These are phyloP conservation scores for Invenusta paracnida DNA, from an alignment of 2,888 invertebrate species.

Conservation along the genomic window DNA sequence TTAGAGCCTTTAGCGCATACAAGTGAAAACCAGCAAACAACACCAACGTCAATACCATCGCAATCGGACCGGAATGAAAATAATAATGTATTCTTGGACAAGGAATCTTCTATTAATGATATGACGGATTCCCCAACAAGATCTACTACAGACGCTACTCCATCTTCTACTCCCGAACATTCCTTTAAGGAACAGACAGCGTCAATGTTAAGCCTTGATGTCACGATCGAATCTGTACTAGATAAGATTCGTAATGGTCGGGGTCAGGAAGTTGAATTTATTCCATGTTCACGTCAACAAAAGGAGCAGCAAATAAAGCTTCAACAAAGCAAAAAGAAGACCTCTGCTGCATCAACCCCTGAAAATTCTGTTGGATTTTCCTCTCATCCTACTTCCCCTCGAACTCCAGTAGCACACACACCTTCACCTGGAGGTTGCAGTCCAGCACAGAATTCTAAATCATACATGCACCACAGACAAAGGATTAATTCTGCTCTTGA, in stretches of 20 bases:
- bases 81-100: background rate
- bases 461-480: background rate
- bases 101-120: background rate
- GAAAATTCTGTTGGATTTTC: background rate
- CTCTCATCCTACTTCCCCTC: background rate
- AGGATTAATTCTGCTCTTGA: background rate
- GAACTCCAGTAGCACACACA: background rate
- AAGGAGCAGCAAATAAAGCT: background rate
- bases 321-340: background rate
- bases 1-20: background rate
- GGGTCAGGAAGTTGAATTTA: conserved; percentile 1
- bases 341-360: background rate
- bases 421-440: background rate
- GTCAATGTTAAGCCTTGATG: conserved; percentile 10
- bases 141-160: background rate
- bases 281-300: background rate
- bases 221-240: background rate
- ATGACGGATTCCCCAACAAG: background rate
- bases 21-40: background rate
- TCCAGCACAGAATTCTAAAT: background rate
- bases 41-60: conserved; percentile 2
- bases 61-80: conserved; percentile 2
- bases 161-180: background rate
- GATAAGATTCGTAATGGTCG: background rate
- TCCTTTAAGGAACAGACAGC: background rate